Percentiles rank a stretch among this genome's conserved stretches.
Evolutionary conservation across 2,797 vertebrate genomes (phyloP).

Genomic region (Gymnodraco acuticeps): DNA sequence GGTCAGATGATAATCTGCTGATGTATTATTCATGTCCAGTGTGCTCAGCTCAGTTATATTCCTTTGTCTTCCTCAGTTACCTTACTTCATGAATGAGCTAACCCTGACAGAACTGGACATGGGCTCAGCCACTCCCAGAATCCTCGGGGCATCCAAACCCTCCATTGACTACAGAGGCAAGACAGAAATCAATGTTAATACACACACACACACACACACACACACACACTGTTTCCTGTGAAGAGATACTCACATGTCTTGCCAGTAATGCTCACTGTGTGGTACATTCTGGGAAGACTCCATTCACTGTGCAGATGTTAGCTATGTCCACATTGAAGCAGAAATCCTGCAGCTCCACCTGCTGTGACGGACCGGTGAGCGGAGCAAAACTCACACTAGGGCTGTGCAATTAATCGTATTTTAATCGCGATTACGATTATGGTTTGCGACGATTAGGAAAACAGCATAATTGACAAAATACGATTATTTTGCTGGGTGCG

Average conservation of each 20-base stretch:
- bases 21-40: background rate
- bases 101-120: constrained; percentile 97
- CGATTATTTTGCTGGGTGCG: too few relatives aligned
- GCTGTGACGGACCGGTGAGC: too few relatives aligned
- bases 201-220: constrained; percentile 1
- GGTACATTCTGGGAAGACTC: background rate
- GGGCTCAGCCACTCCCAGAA: constrained; percentile 94
- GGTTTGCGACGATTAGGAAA: too few relatives aligned
- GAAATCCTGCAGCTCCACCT: too few relatives aligned
- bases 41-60: constrained; percentile 6
- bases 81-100: constrained; percentile 99
- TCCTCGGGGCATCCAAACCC: constrained; percentile 92
- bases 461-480: too few relatives aligned
- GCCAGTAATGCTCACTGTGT: background rate
- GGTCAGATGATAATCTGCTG: background rate
- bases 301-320: background rate
- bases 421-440: too few relatives aligned
- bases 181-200: constrained; percentile 27
- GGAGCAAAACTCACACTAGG: too few relatives aligned
- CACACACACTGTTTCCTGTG: background rate
- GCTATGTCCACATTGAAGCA: background rate
- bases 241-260: background rate
- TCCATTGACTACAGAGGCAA: constrained; percentile 93
- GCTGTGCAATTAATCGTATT: too few relatives aligned
- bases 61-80: constrained; percentile 85